Conservation (phyloP, 2,888 invertebrate species). For the Augochlorella aurata region DNA sequence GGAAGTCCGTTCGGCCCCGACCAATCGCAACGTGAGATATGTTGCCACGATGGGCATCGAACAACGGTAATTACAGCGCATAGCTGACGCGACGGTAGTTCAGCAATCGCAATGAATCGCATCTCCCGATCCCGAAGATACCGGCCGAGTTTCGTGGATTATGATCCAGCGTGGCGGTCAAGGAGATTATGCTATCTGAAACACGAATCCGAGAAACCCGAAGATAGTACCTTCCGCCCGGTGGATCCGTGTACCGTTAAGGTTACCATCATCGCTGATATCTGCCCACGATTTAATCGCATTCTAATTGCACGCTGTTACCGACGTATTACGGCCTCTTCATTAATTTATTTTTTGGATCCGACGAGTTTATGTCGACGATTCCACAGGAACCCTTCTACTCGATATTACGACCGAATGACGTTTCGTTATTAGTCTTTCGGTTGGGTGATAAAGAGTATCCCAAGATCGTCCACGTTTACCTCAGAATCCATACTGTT, state of each 20-base stretch:
- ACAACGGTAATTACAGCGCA: constrained; percentile 49
- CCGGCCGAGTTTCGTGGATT: constrained; percentile 20
- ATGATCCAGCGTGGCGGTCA: constrained; percentile 30
- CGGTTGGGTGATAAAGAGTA: constrained; percentile 22
- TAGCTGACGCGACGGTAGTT: constrained; percentile 50
- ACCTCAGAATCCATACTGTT: constrained; percentile 7
- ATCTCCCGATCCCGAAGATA: constrained; percentile 45
- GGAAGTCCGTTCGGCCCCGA: constrained; percentile 36
- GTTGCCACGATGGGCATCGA: constrained; percentile 43
- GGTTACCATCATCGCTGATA: constrained; percentile 40
- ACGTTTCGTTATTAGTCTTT: constrained; percentile 20
- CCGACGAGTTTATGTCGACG: constrained; percentile 9
- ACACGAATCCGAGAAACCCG: constrained; percentile 35
- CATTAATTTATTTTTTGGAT: constrained; percentile 37
- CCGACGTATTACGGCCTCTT: constrained; percentile 40
- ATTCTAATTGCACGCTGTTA: constrained; percentile 47
- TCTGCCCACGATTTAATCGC: constrained; percentile 45
- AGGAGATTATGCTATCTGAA: constrained; percentile 22
- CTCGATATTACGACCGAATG: constrained; percentile 27
- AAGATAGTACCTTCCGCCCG: background rate
- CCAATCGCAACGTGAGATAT: constrained; percentile 45
- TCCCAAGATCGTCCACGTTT: background rate
- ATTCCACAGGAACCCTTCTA: constrained; percentile 8
- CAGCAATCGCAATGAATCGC: constrained; percentile 46
- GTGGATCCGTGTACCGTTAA: constrained; percentile 38